phyloP scores from a whole-genome alignment of 2,888 invertebrate species.

The Drosophila testacea region DNA sequence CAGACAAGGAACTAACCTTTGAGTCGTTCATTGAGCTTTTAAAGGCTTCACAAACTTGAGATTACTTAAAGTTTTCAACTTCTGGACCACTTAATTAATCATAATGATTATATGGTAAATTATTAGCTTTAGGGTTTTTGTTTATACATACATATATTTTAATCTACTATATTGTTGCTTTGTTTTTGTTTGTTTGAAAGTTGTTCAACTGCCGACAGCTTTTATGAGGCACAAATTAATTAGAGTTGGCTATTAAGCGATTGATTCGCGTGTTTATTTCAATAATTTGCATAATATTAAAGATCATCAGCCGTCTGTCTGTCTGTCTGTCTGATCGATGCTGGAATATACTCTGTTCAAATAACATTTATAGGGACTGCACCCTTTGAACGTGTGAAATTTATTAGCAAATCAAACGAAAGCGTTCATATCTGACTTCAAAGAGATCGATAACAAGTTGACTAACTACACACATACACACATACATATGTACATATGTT shows the following conservation, averaged over 20 bases:
- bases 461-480: too few species aligned
- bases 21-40: slow-evolving; percentile 40
- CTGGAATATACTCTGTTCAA: neutral
- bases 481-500: neutral
- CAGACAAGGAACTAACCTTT: slow-evolving; percentile 24
- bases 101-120: slow-evolving; percentile 21
- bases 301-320: neutral
- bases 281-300: slow-evolving; percentile 29
- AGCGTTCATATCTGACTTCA: neutral
- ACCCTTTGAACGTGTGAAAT: slow-evolving; percentile 21
- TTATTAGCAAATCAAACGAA: slow-evolving; percentile 3
- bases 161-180: too few species aligned
- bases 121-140: slow-evolving; percentile 18
- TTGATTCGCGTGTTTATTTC: slow-evolving; percentile 21
- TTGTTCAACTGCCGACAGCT: slow-evolving; percentile 28
- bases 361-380: neutral
- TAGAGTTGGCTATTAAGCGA: slow-evolving; percentile 3
- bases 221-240: slow-evolving; percentile 28
- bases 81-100: slow-evolving; percentile 34
- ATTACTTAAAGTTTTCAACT: slow-evolving; percentile 6
- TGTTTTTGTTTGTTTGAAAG: slow-evolving; percentile 29
- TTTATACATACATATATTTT: slow-evolving; percentile 1
- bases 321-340: neutral
- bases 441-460: neutral
- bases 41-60: slow-evolving; percentile 16